Evolutionary conservation across 2,888 invertebrate genomes (phyloP), one percentile per base, ranked within the genome.

Genomic region (Sycophila texana): DNA sequence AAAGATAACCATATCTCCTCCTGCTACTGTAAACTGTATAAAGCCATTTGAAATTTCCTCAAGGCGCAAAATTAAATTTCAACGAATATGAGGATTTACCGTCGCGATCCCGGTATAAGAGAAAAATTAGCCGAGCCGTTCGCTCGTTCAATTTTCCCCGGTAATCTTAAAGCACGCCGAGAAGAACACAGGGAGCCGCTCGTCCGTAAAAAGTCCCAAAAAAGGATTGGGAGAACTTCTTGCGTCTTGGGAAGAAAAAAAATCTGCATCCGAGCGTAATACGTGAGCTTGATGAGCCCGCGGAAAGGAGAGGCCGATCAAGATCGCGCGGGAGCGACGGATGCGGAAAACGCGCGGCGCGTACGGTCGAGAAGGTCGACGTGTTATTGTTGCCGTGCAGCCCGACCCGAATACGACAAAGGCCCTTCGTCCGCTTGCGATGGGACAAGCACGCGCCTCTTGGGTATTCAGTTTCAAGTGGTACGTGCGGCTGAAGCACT

Each of bases 221-320:
- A 71, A 71, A 72, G 68, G 57, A 18, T 13, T n/a, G 26, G 57
- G 57, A 5, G 22, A n/a, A 7, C 39, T 30, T 5, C 4, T 30
- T 12, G 47, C 67, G 18, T n/a, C n/a, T n/a, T 14, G 16, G 13
- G 1, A 58, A 12, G 20, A 18, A 53, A n/a, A 66, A 74, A 78
- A 71, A 79, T 79, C 77, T 70, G 80, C 75, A 76, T 82, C n/a
- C 58, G 20, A 39, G 39, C 39, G 39, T 39, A 55, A 74, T 77
- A 82, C 81, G 81, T 74, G 81, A 79, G 77, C 81, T 82, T 77
- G 81, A 79, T 79, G 74, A 74, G 53, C 65, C 26, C 26, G 63
- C 67, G 63, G 22, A n/a, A 65, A 58, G 61, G 39, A 39, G 39
- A 39, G 39, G 39, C 39, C 39, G 10, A 39, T 39, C 39, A 39